Evolutionary conservation across 2,888 invertebrate genomes (phyloP).

Genomic region (Epistrophe eligans): DNA sequence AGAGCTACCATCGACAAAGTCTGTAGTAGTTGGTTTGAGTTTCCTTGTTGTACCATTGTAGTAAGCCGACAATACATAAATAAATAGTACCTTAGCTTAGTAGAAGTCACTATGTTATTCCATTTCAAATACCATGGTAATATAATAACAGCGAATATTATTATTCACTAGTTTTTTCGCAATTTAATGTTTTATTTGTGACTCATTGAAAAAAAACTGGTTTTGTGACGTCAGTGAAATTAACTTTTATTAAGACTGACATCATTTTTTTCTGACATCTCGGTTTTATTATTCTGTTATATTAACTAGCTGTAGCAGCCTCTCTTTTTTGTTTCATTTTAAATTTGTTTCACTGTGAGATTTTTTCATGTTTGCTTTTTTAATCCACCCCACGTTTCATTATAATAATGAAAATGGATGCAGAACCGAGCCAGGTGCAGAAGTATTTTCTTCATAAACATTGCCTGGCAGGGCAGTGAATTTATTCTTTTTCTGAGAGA

Average conservation of each 20-base stretch:
- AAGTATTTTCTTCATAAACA: background rate
- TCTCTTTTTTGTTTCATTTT: slow-evolving; percentile 43
- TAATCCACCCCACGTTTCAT: slow-evolving; percentile 13
- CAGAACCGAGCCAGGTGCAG: background rate
- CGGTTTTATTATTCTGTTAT: background rate
- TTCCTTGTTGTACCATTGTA: slow-evolving; percentile 39
- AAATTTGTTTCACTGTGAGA: slow-evolving; percentile 20
- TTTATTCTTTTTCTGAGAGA: background rate
- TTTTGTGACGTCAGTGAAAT: slow-evolving; percentile 58
- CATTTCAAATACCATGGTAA: slow-evolving; percentile 39
- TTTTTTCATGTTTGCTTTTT: slow-evolving; percentile 24
- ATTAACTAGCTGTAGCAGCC: background rate
- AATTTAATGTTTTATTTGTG: slow-evolving; percentile 14
- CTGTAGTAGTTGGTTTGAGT: slow-evolving; percentile 27
- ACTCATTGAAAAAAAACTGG: slow-evolving; percentile 46
- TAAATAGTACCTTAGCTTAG: background rate
- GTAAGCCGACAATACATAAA: background rate
- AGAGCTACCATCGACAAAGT: background rate
- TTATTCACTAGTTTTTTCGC: slow-evolving; percentile 22
- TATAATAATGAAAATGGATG: background rate
- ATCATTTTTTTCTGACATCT: slow-evolving; percentile 22
- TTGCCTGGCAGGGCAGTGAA: slow-evolving; percentile 6
- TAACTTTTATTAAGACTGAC: slow-evolving; percentile 47
- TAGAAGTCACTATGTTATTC: slow-evolving; percentile 44
- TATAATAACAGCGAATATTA: slow-evolving; percentile 21